A percentile compares a stretch with the other conserved stretches of the same genome.
These are phyloP conservation scores for Oncorhynchus nerka DNA, from an alignment of 2,113 vertebrate species.

Conservation along the genomic window DNA sequence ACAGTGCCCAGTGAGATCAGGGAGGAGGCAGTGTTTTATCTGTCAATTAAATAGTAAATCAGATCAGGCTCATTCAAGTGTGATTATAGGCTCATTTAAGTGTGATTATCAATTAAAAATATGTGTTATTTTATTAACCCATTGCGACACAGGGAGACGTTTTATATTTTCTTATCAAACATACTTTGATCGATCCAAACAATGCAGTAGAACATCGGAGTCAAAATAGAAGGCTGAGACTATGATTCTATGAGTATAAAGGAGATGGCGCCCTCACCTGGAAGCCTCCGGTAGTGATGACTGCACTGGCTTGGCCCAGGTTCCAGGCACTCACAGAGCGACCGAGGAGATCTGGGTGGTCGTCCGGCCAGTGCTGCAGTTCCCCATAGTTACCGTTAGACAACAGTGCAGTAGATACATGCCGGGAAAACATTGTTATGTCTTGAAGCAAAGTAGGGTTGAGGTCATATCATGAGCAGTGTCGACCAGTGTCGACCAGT, in stretches of 20 bases:
- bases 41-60: constrained; percentile 22
- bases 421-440: no score
- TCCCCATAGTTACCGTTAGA: constrained; percentile 50
- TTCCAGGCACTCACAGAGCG: constrained; percentile 47
- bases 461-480: no score
- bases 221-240: no score
- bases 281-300: constrained; percentile 41
- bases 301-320: constrained; percentile 41
- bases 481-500: constrained; percentile 10
- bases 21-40: constrained; percentile 38
- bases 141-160: no score
- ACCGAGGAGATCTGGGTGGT: constrained; percentile 45
- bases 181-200: no score
- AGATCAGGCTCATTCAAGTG: no score
- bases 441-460: background rate
- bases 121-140: no score
- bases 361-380: constrained; percentile 37
- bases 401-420: constrained; percentile 50
- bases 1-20: constrained; percentile 53
- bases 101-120: no score
- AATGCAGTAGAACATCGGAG: no score
- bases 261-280: constrained; percentile 29
- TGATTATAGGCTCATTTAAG: no score
- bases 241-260: no score
- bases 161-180: no score